phyloP scores from a whole-genome alignment of 2,113 vertebrate species.

The Pantherophis guttatus region DNA sequence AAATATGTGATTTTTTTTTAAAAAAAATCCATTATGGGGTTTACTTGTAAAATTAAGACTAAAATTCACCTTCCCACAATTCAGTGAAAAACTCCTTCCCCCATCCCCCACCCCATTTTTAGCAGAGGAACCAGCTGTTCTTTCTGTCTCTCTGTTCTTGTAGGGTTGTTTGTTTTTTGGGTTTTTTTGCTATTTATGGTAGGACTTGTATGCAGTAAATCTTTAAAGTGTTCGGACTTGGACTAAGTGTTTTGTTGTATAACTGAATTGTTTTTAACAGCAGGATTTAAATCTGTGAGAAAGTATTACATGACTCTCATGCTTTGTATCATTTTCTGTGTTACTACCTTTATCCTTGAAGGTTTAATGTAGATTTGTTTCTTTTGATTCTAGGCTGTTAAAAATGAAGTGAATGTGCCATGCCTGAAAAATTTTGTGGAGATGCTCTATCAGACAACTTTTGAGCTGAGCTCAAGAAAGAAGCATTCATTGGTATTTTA shows the following conservation, averaged over 20 bases:
- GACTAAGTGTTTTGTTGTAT: neutral
- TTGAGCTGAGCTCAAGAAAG: conserved; percentile 97
- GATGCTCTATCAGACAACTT: conserved; percentile 99
- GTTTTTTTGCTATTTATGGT: neutral
- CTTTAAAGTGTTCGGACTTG: neutral
- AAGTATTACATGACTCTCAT: conserved; percentile 15
- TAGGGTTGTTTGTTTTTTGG: no score
- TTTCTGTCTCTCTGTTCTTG: neutral
- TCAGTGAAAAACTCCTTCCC: neutral
- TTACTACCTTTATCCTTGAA: conserved; percentile 22
- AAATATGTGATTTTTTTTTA: neutral
- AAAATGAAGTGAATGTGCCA: conserved; percentile 99
- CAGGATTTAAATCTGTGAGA: conserved; percentile 1
- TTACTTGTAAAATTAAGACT: neutral
- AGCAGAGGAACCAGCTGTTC: neutral
- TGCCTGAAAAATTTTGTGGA: conserved; percentile 99
- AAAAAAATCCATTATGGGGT: neutral
- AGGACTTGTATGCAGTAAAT: neutral
- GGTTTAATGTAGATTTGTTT: conserved; percentile 19
- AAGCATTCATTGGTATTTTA: conserved; percentile 95
- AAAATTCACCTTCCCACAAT: neutral
- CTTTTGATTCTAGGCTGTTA: conserved; percentile 85
- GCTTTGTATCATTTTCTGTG: neutral
- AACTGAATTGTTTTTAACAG: neutral
- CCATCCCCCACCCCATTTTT: neutral